Base-by-base conservation (phyloP, 2,113 vertebrate species). In the Neopipo cinnamomea region DNA sequence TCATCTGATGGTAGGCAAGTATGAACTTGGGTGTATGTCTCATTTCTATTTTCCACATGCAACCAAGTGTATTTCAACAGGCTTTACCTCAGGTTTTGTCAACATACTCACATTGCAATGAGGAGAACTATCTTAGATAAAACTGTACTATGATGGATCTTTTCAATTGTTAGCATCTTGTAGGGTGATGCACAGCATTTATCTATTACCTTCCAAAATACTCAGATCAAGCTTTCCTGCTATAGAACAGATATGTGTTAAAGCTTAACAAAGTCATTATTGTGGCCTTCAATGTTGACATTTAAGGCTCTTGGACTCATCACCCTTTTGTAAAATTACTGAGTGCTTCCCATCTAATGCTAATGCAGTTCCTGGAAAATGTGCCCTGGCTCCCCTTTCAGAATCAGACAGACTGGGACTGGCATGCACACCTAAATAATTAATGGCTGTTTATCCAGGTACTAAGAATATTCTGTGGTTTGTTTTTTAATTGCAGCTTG, bases 281-380 rank as follows among this genome's bases (percentile, higher is more conserved):
- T 63, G 17, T 47, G 89, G 23, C 20, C 37, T 72, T 91, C 46
- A 12, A 2, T 59, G 42, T 24, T 80, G 75, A 25, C 8, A 11
- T 74, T 67, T n/a, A 72, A 85, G 31, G 35, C 25, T 35, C 14
- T 70, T 56, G 37, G 25, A 41, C 24, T 11, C 20, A 14, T 46
- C 9, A 59, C 18, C 41, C 27, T 61, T 75, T 63, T 62, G 35
- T 73, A 46, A 76, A 87, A 88, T 66, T 55, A 50, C 19, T 1
- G 2, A 83, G 8, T 0, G 0, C 18, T 75, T 89, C 27, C 31
- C n/a, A 8, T 59, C 77, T 77, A 6, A 1, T 47, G 6, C 14
- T 77, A 8, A 1, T 47, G 6, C 14, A 62, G 17, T 67, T 12
- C 24, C 30, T 33, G 35, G 37, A 74, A 62, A 82, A 70, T 3